Base-by-base conservation (phyloP, 1,140 invertebrate species). In the Apis dorsata region DNA sequence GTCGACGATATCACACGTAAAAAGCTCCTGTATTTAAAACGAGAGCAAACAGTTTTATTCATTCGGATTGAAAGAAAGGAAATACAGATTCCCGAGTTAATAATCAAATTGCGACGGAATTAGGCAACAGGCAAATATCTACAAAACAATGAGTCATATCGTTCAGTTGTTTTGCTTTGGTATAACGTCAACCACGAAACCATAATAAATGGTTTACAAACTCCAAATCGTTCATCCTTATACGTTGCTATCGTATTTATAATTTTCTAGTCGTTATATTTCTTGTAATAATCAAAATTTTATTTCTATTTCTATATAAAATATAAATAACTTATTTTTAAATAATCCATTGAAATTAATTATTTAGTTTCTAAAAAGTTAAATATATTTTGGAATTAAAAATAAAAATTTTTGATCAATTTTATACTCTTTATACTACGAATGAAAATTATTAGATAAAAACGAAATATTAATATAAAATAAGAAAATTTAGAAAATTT, bases 61-160 rank as follows among this genome's bases (percentile, higher is more conserved):
- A 15, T 28, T 21, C 24, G 10, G 28, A 19, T 28, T 13, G 1
- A 21, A 65, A 19, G 24, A 28, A 77, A n/a, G 24, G 19, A 24
- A 65, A 66, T 65, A 34, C 24, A 34, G 51, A 28, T 51, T 66
- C 19, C 3, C 21, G 51, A 55, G 57, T 44, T 55, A n/a, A 13
- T 66, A 53, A 77, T 53, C 49, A 66, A 53, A 66, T 77, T 77
- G 19, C 21, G 34, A 34, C 8, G 28, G 72, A 60, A 74, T 49
- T 60, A 21, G 57, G n/a, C 57, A 60, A 74, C 55, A 49, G 34
- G 21, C 21, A 44, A 62, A 49, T 17, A 24, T 62, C n/a, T 57
- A 17, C 44, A 44, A 28, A 17, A 49, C 19, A 66, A 53, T 15
- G 49, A 51, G 12, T 53, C 62, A 15, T 24, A 10, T 13, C 28